Evolutionary conservation across 2,113 vertebrate species (phyloP), one percentile per base, ranked within the genome.

Genomic region (Orthonyx spaldingii): DNA sequence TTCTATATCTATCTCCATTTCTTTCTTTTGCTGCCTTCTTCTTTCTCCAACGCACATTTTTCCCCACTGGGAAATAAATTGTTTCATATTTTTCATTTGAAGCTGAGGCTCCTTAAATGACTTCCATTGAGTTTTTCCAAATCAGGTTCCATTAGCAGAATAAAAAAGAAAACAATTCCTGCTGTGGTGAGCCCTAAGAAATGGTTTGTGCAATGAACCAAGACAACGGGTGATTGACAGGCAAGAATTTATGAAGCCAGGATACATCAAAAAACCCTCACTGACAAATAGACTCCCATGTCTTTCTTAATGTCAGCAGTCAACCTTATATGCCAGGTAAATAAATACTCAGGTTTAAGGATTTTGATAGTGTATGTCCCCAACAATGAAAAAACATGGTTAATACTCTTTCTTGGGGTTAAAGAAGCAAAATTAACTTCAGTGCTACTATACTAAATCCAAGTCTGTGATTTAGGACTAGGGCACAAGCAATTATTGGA

Each of bases 121-220:
- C 27, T 95, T 90, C 80, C 59, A 87, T 3, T 87, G 90, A 81
- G 71, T 90, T 97, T 96, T 89, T 89, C 72, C 89, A 93, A 95
- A 93, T 78, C 83, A 89, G 41, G 37, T 91, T 90, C 84, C 85
- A 85, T 85, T 96, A 96, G 50, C 74, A 90, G 83, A 81, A 97
- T 42, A 94, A 91, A 96, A 96, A 46, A 57, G 61, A 87, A 96
- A 96, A 92, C 61, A 94, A 87, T 91, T 91, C 84, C 84, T 93
- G 70, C 78, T 94, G 93, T 32, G 84, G 68, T 30, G 42, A 90
- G 89, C 63, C 86, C 86, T 92, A 94, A 94, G 83, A 94, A 95
- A 89, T 84, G 33, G 47, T 66, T 70, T 92, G 71, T 81, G 71
- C 71, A 97, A 92, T 84, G 64, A 94, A 87, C 17, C 72, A 90